phyloP scores from a whole-genome alignment of 23 tunicate species.

The Styela plicata region DNA sequence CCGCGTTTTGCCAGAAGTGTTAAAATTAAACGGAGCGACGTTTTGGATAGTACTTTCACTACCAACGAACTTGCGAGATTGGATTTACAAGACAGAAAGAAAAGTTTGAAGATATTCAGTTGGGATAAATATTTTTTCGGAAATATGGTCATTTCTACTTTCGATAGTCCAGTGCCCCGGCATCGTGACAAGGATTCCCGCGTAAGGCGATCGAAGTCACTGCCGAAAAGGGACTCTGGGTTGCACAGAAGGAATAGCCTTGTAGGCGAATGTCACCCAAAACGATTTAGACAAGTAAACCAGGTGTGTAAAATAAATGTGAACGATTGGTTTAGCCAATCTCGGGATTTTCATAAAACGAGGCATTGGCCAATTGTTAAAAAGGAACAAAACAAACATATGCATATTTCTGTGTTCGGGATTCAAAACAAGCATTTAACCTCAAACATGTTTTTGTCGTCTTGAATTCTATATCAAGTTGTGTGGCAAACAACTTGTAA shows the following conservation, averaged over 20 bases:
- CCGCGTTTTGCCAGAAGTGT: slow-evolving; percentile 23
- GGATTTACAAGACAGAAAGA: slow-evolving; percentile 14
- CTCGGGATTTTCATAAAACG: no score
- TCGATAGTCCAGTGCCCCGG: slow-evolving; percentile 17
- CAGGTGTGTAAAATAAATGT: slow-evolving; percentile 23
- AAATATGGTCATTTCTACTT: slow-evolving; percentile 31
- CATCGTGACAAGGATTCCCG: slow-evolving; percentile 1
- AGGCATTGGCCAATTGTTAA: no score
- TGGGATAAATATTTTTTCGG: slow-evolving; percentile 27
- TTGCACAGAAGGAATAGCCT: slow-evolving; percentile 27
- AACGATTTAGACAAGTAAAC: slow-evolving; percentile 40
- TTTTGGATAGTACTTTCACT: not conserved
- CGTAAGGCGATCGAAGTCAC: slow-evolving; percentile 20
- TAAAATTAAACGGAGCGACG: slow-evolving; percentile 13
- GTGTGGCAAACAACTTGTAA: no score
- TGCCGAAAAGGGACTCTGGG: slow-evolving; percentile 23
- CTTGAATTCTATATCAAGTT: no score
- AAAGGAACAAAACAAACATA: no score
- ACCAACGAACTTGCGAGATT: not conserved
- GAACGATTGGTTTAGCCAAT: no score
- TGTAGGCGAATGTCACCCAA: slow-evolving; percentile 41
- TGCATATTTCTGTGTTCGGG: no score
- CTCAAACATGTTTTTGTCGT: no score
- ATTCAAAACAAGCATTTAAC: no score
- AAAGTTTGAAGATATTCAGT: slow-evolving; percentile 26